These are phyloP conservation scores for Ecliptopera silaceata DNA, from an alignment of 2,888 invertebrate genomes.

Conservation along the genomic window DNA sequence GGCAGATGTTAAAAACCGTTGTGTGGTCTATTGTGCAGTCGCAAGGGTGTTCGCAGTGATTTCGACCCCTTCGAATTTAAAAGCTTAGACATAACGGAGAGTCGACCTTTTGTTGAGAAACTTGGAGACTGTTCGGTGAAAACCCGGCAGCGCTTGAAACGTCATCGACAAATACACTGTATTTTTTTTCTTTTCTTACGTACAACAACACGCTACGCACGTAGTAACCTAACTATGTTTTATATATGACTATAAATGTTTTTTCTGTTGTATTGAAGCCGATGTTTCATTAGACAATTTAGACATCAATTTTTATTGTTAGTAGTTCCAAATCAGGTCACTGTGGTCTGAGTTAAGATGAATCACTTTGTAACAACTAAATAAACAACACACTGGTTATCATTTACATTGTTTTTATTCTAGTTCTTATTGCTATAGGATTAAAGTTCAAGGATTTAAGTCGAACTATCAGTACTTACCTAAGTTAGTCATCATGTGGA, in stretches of 20 bases:
- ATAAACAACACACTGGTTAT: constrained; percentile 29
- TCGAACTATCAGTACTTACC: constrained; percentile 16
- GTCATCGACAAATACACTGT: too few species aligned
- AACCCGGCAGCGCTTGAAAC: too few species aligned
- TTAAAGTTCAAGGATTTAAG: constrained; percentile 15
- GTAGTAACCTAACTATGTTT: too few species aligned
- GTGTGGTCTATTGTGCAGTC: constrained; percentile 70
- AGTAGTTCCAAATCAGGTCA: constrained; percentile 28
- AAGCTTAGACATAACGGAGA: constrained; percentile 32
- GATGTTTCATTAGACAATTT: background rate
- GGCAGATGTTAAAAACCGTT: constrained; percentile 82
- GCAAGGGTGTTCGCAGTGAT: constrained; percentile 69
- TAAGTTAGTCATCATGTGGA: constrained; percentile 13
- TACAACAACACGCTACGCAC: too few species aligned
- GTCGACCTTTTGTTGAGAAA: constrained; percentile 27
- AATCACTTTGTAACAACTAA: constrained; percentile 50
- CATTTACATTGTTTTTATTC: background rate
- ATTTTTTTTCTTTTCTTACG: too few species aligned
- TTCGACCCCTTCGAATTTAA: constrained; percentile 60
- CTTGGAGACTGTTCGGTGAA: constrained; percentile 21
- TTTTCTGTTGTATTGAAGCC: background rate
- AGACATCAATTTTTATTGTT: constrained; percentile 4
- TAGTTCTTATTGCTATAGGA: constrained; percentile 12
- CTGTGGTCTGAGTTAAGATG: constrained; percentile 57
- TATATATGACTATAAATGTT: too few species aligned